Base-by-base conservation (phyloP, 2,797 vertebrate genomes). In the Urocyon cinereoargenteus region DNA sequence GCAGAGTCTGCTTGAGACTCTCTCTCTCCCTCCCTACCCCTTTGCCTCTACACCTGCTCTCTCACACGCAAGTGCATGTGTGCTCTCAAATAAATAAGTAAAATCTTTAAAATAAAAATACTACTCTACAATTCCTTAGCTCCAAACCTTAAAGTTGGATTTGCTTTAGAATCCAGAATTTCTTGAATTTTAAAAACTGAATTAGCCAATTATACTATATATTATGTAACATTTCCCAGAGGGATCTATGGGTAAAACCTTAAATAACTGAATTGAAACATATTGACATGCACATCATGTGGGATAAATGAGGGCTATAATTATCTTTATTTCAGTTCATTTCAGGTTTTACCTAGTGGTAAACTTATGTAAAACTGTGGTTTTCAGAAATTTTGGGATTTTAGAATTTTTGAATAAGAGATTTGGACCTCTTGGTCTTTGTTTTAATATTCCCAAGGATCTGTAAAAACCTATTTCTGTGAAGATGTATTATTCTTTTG, bases 101-200 rank as follows among this genome's bases (percentile, higher is more conserved):
- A 66, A n/a, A 19, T n/a, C 31, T 66, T 68, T 40, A 68, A 91
- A 59, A 70, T 24, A 84, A 61, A 59, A 45, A 26, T 77, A 36
- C 57, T 57, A 72, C 28, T 90, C 16, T 28, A 45, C 2, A 82
- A 19, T 91, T 89, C 28, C 26, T 86, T 79, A 79, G 26, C 34
- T 18, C 36, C 19, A 93, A 88, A 75, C 5, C 3, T 86, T 94
- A 62, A 64, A 51, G 55, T 40, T 86, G 13, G 72, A 86, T 96
- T 97, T 95, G 34, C 72, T 89, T 91, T 91, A 87, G 40, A 81
- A 83, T 92, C 31, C 51, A 83, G 6, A 86, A 49, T 91, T 89
- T 72, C 72, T 68, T 81, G 40, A 92, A 82, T 62, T 96, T 94
- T 81, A 89, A 83, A 87, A 88, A 93, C 28, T 31, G 22, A 91